Conservation (phyloP, 2,888 invertebrate species). For the Metallyticus violacea region DNA sequence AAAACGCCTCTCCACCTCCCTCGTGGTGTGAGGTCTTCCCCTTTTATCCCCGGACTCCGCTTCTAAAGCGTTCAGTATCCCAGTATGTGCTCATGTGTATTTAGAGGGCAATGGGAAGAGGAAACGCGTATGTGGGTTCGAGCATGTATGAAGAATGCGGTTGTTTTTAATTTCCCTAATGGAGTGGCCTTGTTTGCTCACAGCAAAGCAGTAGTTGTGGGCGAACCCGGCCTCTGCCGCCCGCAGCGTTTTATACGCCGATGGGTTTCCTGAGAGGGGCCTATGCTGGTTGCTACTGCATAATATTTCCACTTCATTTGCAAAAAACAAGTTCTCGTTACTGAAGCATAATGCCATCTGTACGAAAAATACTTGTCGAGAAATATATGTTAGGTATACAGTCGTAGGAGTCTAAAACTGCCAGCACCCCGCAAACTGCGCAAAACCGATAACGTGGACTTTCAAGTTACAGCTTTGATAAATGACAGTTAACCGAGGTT, state of each 20-base stretch:
- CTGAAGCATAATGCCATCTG: neutral
- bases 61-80: neutral
- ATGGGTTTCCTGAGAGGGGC: neutral
- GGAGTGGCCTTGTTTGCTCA: slow-evolving; percentile 15
- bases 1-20: neutral
- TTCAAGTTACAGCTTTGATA: too few relatives aligned
- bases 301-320: neutral
- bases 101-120: neutral
- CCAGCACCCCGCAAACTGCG: too few relatives aligned
- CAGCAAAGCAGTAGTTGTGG: neutral
- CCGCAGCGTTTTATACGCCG: neutral
- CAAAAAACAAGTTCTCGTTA: neutral
- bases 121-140: neutral
- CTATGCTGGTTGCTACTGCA: neutral
- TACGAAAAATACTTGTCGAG: neutral
- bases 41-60: neutral
- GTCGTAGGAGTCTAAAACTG: too few relatives aligned
- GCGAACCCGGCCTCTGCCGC: neutral
- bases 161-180: slow-evolving; percentile 21
- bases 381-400: too few relatives aligned
- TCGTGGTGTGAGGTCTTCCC: neutral
- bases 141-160: slow-evolving; percentile 12
- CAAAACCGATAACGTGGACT: too few relatives aligned
- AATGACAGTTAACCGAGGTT: too few relatives aligned
- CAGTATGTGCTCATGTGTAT: neutral